Percentiles rank a stretch among this genome's conserved stretches.
Evolutionary conservation across 92 coral and sea anemone species (phyloP).

Genomic region (Heliopora coerulea): DNA sequence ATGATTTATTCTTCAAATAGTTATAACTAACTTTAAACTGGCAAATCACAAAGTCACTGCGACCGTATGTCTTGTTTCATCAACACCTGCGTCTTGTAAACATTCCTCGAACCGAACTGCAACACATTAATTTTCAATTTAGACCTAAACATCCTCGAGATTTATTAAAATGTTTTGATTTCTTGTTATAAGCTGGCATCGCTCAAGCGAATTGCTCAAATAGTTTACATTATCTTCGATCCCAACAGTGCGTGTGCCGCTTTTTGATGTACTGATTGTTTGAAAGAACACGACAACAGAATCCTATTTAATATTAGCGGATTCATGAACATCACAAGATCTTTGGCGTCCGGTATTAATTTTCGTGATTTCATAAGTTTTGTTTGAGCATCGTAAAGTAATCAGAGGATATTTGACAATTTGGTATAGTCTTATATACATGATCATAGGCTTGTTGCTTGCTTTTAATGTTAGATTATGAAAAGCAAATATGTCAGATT

Average conservation of each 20-base stretch:
- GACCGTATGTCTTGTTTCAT: background rate
- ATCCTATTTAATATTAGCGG: too few species aligned
- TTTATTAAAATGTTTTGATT: background rate
- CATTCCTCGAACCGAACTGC: background rate
- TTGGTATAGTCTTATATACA: background rate
- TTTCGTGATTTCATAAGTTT: background rate
- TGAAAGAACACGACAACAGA: too few species aligned
- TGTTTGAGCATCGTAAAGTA: constrained; percentile 12
- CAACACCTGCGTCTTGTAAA: background rate
- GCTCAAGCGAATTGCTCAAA: too few species aligned
- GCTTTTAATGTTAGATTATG: constrained; percentile 23
- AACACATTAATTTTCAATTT: background rate
- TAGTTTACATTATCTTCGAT: too few species aligned
- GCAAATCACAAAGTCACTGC: too few species aligned
- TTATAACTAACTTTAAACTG: too few species aligned
- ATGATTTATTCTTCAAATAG: too few species aligned
- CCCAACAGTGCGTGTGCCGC: too few species aligned
- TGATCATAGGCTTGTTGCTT: background rate
- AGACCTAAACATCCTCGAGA: background rate
- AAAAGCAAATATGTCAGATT: constrained; percentile 31
- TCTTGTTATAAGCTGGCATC: background rate
- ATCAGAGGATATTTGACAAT: constrained; percentile 10
- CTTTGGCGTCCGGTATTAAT: background rate
- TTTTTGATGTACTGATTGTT: too few species aligned
- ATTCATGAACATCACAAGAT: background rate